Evolutionary conservation across 2,888 invertebrate genomes (phyloP).

Genomic region (Diachrysia chrysitis): DNA sequence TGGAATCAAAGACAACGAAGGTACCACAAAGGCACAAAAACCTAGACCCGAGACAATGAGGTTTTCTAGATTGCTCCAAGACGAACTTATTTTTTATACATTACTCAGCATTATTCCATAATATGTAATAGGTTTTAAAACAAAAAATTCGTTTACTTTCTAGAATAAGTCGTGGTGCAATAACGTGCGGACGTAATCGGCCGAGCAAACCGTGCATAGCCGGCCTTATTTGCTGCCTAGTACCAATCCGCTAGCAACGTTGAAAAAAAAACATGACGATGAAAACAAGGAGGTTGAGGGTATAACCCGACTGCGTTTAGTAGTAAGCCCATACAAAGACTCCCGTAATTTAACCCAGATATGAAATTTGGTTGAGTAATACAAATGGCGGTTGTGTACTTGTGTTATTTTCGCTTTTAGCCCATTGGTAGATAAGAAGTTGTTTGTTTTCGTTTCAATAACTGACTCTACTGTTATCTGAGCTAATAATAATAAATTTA

Average conservation of each 20-base stretch:
- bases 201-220: slow-evolving; percentile 53
- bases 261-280: slow-evolving; percentile 75
- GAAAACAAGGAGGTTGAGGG: slow-evolving; percentile 84
- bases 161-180: slow-evolving; percentile 35
- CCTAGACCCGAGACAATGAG: too few relatives aligned
- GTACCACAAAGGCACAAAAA: too few relatives aligned
- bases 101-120: not conserved
- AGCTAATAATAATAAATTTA: slow-evolving; percentile 38
- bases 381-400: slow-evolving; percentile 61
- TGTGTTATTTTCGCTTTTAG: slow-evolving; percentile 65
- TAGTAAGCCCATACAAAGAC: slow-evolving; percentile 73
- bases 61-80: too few relatives aligned
- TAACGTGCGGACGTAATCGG: not conserved
- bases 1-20: too few relatives aligned
- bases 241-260: slow-evolving; percentile 74
- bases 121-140: not conserved
- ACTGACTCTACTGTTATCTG: slow-evolving; percentile 50
- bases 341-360: slow-evolving; percentile 53
- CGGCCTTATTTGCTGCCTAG: slow-evolving; percentile 69
- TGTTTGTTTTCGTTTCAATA: slow-evolving; percentile 67
- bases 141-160: slow-evolving; percentile 31
- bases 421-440: slow-evolving; percentile 58
- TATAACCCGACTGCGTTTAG: slow-evolving; percentile 70
- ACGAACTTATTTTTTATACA: too few relatives aligned
- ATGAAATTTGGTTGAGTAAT: slow-evolving; percentile 52